These are phyloP conservation scores for Plemyria rubiginata DNA, from an alignment of 2,888 invertebrate genomes.

Conservation along the genomic window DNA sequence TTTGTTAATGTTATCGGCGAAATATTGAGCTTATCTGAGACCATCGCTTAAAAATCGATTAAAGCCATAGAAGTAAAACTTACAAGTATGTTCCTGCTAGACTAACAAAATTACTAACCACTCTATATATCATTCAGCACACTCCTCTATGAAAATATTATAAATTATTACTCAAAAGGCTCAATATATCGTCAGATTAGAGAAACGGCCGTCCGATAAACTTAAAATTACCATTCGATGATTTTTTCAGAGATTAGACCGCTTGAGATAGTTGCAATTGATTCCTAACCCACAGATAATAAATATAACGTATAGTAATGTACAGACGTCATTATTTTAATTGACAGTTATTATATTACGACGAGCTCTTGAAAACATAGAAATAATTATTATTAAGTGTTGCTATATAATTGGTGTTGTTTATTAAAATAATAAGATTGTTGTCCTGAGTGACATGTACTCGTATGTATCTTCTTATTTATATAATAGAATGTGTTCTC, in stretches of 20 bases:
- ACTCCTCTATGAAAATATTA: conserved; percentile 2
- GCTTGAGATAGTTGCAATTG: conserved; percentile 37
- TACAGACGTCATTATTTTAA: conserved; percentile 44
- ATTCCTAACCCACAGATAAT: conserved; percentile 39
- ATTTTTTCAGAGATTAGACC: conserved; percentile 33
- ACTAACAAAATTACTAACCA: conserved; percentile 4
- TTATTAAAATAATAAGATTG: conserved; percentile 24
- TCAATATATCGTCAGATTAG: conserved; percentile 42
- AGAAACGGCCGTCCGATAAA: conserved; percentile 45
- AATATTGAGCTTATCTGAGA: conserved; percentile 41
- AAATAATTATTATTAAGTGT: conserved; percentile 28
- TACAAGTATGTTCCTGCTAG: conserved; percentile 5
- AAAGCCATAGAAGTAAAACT: conserved; percentile 7
- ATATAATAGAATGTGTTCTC: conserved; percentile 5
- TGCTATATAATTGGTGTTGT: conserved; percentile 29
- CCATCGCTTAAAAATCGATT: conserved; percentile 4
- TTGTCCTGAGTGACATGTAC: conserved; percentile 11
- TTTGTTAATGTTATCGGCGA: conserved; percentile 52
- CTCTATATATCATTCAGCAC: not conserved
- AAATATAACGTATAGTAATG: conserved; percentile 30
- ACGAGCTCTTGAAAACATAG: conserved; percentile 38
- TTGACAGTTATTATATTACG: conserved; percentile 35
- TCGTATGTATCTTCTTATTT: conserved; percentile 5
- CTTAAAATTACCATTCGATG: conserved; percentile 40
- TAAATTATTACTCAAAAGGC: conserved; percentile 11